Evolutionary conservation across 1,140 invertebrate species (phyloP), one percentile per base, ranked within the genome.

Genomic region (Microplitis demolitor): DNA sequence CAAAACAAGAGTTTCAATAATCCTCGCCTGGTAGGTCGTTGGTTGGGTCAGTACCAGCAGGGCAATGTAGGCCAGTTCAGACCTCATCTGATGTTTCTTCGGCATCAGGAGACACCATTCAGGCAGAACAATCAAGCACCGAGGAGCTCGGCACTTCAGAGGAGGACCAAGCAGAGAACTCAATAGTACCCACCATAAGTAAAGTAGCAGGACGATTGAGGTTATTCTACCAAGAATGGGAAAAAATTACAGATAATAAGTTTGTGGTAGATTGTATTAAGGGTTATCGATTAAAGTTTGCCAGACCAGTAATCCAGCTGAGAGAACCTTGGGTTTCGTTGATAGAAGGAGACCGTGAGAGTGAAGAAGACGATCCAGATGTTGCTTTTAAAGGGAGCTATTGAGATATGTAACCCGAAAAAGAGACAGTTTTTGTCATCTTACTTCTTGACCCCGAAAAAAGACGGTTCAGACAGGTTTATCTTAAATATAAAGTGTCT

Each of bases 401-500:
- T 74, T 62, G 63, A 71, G 51, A 33, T 4, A 2, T 74, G 73
- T 54, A n/a, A 31, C 2, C 9, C 34, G 2, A 16, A 9, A 31
- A 60, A 50, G 51, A 50, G 71, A 2, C 71, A 79, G 70, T 82
- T 81, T 77, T 24, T 80, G 9, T 82, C 80, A 11, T 63, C 61
- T 63, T 71, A 76, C 67, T 82, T 82, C 70, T 50, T 80, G 14
- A 33, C 72, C 6, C 77, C 71, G n/a, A 80, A 82, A 69, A 71
- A 72, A 58, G 76, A 80, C 58, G 79, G 80, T 14, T 70, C 66
- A 11, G 68, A 72, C 54, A 63, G 78, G 53, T 82, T 82, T 50
- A 79, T 81, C 16, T 64, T 82, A 69, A 82, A 82, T 76, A 64
- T 79, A 35, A 82, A 80, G 70, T 61, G 61, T 9, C 73, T 82